These are phyloP conservation scores for Epicampocera succincta DNA, from an alignment of 2,888 invertebrate species.

Conservation along the genomic window DNA sequence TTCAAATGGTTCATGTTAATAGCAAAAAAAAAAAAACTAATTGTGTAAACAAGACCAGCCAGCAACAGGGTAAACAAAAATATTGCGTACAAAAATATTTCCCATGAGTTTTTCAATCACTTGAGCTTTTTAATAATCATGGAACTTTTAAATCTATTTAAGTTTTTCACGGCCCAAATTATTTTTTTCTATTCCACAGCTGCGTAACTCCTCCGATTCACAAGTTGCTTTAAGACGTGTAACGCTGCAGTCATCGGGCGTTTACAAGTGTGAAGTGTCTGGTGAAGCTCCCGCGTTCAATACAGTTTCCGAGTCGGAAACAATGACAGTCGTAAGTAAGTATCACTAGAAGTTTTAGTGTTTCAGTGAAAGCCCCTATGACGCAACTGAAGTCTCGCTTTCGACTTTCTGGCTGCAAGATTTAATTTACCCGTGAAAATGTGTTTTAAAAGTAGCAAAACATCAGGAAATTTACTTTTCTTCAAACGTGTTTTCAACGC, in stretches of 20 bases:
- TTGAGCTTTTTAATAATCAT: not conserved
- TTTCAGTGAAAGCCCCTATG: not conserved
- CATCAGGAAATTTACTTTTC: no score
- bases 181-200: constrained; percentile 74
- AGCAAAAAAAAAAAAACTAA: not conserved
- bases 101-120: not conserved
- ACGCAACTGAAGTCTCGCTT: no score
- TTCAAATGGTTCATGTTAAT: constrained; percentile 37
- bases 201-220: constrained; percentile 85
- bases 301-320: constrained; percentile 88
- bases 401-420: no score
- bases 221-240: constrained; percentile 87
- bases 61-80: not conserved
- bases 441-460: no score
- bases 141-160: not conserved
- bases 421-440: no score
- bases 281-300: constrained; percentile 90
- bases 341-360: constrained; percentile 61
- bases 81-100: not conserved
- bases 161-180: not conserved
- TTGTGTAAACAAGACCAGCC: not conserved
- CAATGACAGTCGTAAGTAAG: constrained; percentile 89
- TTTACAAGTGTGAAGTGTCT: constrained; percentile 90
- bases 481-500: no score
- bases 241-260: constrained; percentile 86